Base-by-base conservation (phyloP, 2,888 invertebrate genomes). In the Teinopalpus imperialis region DNA sequence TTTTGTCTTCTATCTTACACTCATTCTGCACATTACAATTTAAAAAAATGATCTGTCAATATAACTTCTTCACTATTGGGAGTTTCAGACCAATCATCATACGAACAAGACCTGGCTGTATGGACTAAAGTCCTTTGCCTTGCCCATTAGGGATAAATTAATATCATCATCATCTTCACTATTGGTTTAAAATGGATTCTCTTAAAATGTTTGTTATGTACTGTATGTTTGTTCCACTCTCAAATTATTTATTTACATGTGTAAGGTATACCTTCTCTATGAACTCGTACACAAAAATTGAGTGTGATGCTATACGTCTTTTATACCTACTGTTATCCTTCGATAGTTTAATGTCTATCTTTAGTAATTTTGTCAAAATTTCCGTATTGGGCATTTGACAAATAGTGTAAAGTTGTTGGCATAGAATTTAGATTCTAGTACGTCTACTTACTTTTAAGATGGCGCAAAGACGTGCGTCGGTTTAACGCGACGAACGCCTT, bases 381-480 rank as follows among this genome's bases (percentile, higher is more conserved):
- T 56, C 30, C 34, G 23, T 46, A 34, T 35, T 40, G 40, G 45
- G 8, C 40, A 40, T 46, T 46, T 35, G 39, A 40, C 45, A 29
- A 16, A 27, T 45, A 34, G 16, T 46, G 29, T 46, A 23, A 32
- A 45, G 14, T 31, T 26, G 5, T 34, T 36, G 23, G 24, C 26
- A 20, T 44, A 39, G 31, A 37, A 1, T 30, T 37, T 61, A 57
- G 54, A 49, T 58, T 32, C 43, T 52, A 60, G 55, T 63, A 61
- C 43, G 29, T 31, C 51, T 62, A 62, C 35, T 53, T 62, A 62
- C 35, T 53, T 29, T 53, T 74, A 74, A 66, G 69, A 52, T 53
- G 58, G 74, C 74, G 77, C 63, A 74, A 58, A 52, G 74, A 66
- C 69, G 79, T 68, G 70, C 73, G 78, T 79, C 70, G 61, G 59